Evolutionary conservation across 2,113 vertebrate species (phyloP).

Genomic region (Anolis carolinensis): DNA sequence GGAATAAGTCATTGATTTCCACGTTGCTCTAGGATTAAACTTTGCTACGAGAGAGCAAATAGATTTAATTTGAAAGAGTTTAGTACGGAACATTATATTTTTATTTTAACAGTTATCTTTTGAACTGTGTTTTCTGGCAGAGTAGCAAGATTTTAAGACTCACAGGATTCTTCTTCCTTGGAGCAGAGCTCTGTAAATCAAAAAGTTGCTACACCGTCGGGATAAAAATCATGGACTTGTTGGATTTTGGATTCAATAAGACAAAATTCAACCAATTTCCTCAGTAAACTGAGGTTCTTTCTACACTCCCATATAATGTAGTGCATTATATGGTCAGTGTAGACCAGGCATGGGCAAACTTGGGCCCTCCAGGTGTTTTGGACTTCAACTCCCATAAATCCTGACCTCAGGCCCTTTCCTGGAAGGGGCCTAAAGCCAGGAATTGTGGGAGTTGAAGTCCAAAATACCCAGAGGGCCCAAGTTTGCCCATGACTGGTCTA

Average conservation of each 20-base stretch:
- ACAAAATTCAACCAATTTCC: background rate
- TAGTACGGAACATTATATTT: background rate
- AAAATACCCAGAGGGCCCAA: too few species aligned
- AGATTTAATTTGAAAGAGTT: constrained; percentile 20
- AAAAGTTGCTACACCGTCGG: background rate
- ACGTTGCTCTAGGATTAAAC: background rate
- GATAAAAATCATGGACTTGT: background rate
- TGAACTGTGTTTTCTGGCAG: background rate
- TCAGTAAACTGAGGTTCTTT: background rate
- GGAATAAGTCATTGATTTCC: constrained; percentile 22
- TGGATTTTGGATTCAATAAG: background rate
- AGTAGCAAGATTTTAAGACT: background rate
- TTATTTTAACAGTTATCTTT: background rate
- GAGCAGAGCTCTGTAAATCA: background rate
- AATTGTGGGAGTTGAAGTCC: too few species aligned
- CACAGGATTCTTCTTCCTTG: background rate
- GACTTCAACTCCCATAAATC: too few species aligned
- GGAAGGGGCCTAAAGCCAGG: too few species aligned
- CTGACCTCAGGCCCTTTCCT: too few species aligned
- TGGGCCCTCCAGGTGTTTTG: too few species aligned
- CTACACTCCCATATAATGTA: too few species aligned
- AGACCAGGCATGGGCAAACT: too few species aligned
- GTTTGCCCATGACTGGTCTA: too few species aligned
- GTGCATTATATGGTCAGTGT: too few species aligned
- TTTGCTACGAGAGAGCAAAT: background rate